phyloP scores from a whole-genome alignment of 2,888 invertebrate genomes.

The Troglohyphantes excavatus region DNA sequence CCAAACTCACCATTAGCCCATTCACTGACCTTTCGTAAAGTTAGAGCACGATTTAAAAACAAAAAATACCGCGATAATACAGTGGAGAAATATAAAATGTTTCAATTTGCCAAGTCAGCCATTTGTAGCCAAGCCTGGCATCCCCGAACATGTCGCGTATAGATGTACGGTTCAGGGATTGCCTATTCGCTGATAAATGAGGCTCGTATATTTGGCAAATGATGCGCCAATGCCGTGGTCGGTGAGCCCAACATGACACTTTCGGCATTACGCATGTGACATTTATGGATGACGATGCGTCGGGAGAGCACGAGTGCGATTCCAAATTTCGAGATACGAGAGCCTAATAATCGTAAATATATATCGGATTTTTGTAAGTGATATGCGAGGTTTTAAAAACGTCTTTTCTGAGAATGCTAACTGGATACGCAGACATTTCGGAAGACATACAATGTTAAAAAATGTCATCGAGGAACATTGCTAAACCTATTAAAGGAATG shows the following conservation, averaged over 20 bases:
- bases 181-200: constrained; percentile 50
- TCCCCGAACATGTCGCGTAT: no score
- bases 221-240: constrained; percentile 23
- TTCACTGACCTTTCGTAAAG: no score
- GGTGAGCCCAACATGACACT: constrained; percentile 48
- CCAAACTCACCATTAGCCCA: no score
- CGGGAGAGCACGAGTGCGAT: not conserved
- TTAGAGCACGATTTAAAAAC: no score
- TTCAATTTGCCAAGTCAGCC: no score
- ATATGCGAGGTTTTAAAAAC: not conserved
- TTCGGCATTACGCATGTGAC: constrained; percentile 52
- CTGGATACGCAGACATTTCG: not conserved
- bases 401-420: not conserved
- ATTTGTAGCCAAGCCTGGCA: no score
- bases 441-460: not conserved
- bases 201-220: constrained; percentile 56
- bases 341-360: constrained; percentile 44
- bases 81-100: no score
- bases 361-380: not conserved
- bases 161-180: not conserved
- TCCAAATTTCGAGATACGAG: constrained; percentile 20
- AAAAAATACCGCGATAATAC: no score
- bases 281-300: constrained; percentile 43
- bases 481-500: not conserved
- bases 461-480: not conserved